Conservation (phyloP, 2,888 invertebrate genomes). For the Cryptosula pallasiana region DNA sequence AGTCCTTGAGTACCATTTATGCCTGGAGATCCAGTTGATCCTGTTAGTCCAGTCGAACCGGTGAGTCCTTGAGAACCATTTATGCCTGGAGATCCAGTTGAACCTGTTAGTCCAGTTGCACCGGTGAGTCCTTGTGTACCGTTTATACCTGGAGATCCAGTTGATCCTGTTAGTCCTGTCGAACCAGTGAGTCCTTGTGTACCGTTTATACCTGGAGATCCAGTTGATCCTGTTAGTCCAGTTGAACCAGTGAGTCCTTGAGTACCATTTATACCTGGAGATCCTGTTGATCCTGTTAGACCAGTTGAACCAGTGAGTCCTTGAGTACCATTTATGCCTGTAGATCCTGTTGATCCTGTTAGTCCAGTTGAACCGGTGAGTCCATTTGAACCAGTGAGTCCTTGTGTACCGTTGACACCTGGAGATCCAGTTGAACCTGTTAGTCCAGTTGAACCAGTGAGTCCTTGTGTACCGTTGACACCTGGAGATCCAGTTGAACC, state of each 20-base stretch:
- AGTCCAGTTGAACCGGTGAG: neutral
- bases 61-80: neutral
- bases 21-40: neutral
- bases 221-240: neutral
- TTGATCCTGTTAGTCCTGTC: neutral
- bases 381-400: neutral
- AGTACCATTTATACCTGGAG: neutral
- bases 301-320: constrained; percentile 10
- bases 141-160: neutral
- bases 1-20: neutral
- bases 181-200: neutral
- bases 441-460: neutral
- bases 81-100: neutral
- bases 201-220: neutral
- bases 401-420: neutral
- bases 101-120: neutral
- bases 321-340: neutral
- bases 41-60: neutral
- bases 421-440: neutral
- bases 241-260: neutral
- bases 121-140: neutral
- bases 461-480: neutral
- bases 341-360: neutral
- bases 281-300: neutral
- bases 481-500: neutral